Base-by-base conservation (phyloP, 2,888 invertebrate species). In the Entomobrya proxima region DNA sequence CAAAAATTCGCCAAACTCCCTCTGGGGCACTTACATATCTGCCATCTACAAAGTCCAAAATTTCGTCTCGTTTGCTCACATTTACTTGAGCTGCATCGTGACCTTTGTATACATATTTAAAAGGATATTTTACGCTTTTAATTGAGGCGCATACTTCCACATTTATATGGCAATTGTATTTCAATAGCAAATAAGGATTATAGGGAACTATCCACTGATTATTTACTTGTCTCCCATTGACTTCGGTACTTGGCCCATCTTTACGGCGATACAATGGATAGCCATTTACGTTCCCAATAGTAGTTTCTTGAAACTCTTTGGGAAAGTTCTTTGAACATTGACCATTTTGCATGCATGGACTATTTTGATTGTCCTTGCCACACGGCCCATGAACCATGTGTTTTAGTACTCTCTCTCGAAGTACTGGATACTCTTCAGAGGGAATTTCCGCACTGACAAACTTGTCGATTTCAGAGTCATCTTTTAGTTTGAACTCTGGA, bases 281-380 rank as follows among this genome's bases (percentile, higher is more conserved):
- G 3, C 40, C 69, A 69, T 69, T 40, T n/a, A 61, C 30, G n/a
- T 61, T 61, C 13, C 44, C 44, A 7, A 44, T 11, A 13, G 44
- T 44, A 7, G 27, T 13, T 0, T 84, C 69, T 3, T 52, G 18
- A 67, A 90, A 90, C 1, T 88, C 85, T 81, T 91, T 91, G n/a
- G 92, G 92, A 86, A 90, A 92, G 9, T 88, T 88, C 88, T 92
- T 92, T 0, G 90, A 88, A 89, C 92, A 93, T 76, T 88, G 89
- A 1, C 91, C 91, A 64, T 91, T 88, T 18, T 84, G 84, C 92
- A 92, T 92, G 89, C 92, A 92, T 1, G 91, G 91, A 32, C 91
- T 44, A 5, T 75, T 50, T 27, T 83, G 81, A 77, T 91, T 91
- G 6, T 80, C 27, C 5, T 21, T 50, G 9, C 91, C 91, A 88